These are phyloP conservation scores for Pyrgilauda ruficollis DNA, from an alignment of 2,113 vertebrate species.

Conservation along the genomic window DNA sequence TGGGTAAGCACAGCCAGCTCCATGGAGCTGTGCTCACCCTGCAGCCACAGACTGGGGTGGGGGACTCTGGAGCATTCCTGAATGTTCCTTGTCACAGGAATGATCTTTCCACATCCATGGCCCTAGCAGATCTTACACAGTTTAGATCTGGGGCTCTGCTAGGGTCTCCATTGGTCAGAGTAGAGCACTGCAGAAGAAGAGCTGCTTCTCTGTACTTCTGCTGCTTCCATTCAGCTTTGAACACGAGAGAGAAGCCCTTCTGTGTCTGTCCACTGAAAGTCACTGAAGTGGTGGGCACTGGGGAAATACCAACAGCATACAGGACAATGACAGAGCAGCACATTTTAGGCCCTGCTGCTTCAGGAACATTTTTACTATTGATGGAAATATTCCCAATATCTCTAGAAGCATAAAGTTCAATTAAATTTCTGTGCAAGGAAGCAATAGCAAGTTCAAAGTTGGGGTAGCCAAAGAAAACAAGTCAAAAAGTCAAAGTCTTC, in stretches of 20 bases:
- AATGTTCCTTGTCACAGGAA: background rate
- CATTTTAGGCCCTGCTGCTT: background rate
- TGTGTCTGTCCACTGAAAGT: rapidly evolving
- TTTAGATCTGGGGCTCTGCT: background rate
- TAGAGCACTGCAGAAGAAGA: background rate
- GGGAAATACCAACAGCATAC: background rate
- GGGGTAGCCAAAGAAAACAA: background rate
- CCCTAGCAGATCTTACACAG: background rate
- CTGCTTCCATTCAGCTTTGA: background rate
- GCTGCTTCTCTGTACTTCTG: background rate
- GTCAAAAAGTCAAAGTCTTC: background rate
- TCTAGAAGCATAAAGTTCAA: background rate
- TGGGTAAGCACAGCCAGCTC: background rate
- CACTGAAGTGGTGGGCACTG: background rate
- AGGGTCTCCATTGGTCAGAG: background rate
- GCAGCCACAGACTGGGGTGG: background rate
- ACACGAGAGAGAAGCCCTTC: background rate
- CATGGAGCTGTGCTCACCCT: background rate
- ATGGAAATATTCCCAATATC: background rate
- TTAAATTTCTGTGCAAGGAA: background rate
- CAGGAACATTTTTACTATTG: background rate
- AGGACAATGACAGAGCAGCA: background rate
- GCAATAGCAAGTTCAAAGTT: background rate
- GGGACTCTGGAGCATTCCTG: background rate
- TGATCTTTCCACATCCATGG: background rate